Conservation (phyloP, 2,888 invertebrate species). For the Dusona sp. region DNA sequence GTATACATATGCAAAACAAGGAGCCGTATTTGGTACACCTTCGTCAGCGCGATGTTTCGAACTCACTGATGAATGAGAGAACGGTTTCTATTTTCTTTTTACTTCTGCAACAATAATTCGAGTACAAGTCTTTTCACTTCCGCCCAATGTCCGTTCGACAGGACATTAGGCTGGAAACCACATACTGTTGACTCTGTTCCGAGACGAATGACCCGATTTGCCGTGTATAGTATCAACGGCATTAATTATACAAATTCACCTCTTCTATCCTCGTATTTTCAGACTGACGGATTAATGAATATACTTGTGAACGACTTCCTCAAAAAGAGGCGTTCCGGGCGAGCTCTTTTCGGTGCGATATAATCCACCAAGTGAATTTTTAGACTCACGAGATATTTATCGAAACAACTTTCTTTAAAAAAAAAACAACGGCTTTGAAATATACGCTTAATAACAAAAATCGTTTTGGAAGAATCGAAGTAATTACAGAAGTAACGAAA, state of each 20-base stretch:
- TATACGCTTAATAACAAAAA: not conserved
- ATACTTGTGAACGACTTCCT: slow-evolving; percentile 33
- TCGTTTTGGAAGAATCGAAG: not conserved
- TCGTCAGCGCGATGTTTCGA: not conserved
- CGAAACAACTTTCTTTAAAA: not conserved
- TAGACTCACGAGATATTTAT: not conserved
- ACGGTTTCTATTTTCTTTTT: slow-evolving; percentile 11
- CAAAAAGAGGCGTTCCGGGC: not conserved
- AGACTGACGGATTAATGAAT: slow-evolving; percentile 42
- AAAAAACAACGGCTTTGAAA: not conserved
- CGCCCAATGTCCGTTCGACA: slow-evolving; percentile 4
- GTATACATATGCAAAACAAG: slow-evolving; percentile 37
- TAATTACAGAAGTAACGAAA: not conserved
- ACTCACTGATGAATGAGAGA: slow-evolving; percentile 7
- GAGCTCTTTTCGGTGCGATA: slow-evolving; percentile 20
- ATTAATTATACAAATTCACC: slow-evolving; percentile 49
- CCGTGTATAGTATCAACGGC: slow-evolving; percentile 35
- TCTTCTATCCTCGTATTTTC: slow-evolving; percentile 1
- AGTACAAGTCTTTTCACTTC: slow-evolving; percentile 31
- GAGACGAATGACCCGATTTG: slow-evolving; percentile 59
- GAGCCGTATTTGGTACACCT: not conserved
- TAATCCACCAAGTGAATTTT: not conserved
- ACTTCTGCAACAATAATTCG: slow-evolving; percentile 20
- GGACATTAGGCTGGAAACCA: slow-evolving; percentile 46
- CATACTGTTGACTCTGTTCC: slow-evolving; percentile 26